Conservation (phyloP, 2,888 invertebrate species). For the Pyrocoelia pectoralis region DNA sequence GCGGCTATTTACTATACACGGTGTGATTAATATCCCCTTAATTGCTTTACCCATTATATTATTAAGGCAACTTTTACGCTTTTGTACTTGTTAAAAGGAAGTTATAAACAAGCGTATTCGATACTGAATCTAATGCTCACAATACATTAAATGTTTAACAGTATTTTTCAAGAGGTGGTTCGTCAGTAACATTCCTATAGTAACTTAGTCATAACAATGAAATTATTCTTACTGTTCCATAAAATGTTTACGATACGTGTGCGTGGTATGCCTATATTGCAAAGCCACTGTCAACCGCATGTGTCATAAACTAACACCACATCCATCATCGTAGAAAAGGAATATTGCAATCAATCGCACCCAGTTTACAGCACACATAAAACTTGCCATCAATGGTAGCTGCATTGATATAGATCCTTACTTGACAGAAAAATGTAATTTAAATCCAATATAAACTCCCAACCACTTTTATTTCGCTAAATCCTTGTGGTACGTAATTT, state of each 20-base stretch:
- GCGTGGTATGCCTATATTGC: conserved; percentile 30
- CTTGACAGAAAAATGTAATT: conserved; percentile 18
- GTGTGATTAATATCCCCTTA: not conserved
- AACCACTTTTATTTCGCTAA: too few relatives aligned
- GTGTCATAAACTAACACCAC: conserved; percentile 39
- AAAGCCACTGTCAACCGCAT: conserved; percentile 35
- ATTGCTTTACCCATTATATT: not conserved
- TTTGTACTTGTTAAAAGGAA: not conserved
- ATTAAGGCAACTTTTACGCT: not conserved
- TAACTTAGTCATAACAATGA: conserved; percentile 24
- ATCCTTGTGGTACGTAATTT: not conserved
- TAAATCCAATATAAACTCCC: not conserved
- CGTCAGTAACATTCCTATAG: not conserved
- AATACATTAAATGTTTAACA: too few relatives aligned
- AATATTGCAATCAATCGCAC: conserved; percentile 38
- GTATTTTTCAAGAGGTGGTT: not conserved
- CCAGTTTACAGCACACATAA: conserved; percentile 34
- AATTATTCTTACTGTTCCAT: conserved; percentile 27
- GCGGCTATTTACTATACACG: not conserved
- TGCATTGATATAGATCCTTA: conserved; percentile 27
- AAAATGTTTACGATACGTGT: conserved; percentile 31
- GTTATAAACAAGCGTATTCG: not conserved
- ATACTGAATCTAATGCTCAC: too few relatives aligned
- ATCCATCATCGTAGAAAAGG: conserved; percentile 38
- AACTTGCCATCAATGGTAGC: conserved; percentile 30